phyloP scores from a whole-genome alignment of 2,113 vertebrate genomes.

The Atractosteus spatula region DNA sequence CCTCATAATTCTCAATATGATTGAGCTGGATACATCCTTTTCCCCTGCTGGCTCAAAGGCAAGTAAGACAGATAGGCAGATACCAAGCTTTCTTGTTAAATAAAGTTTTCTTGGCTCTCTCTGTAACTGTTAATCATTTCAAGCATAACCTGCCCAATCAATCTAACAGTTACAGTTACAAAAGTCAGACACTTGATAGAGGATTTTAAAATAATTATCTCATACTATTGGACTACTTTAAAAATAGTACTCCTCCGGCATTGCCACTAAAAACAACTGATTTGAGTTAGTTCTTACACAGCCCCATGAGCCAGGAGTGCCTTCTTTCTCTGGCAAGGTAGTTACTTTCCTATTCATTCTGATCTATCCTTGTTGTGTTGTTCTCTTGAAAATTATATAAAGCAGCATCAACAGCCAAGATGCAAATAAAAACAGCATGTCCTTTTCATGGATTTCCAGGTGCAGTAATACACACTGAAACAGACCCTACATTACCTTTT shows the following conservation, averaged over 20 bases:
- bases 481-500: neutral
- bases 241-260: constrained; percentile 6
- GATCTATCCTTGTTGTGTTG: constrained; percentile 9
- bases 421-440: constrained; percentile 28
- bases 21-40: neutral
- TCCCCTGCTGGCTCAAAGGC: neutral
- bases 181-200: no score
- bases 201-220: neutral
- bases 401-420: constrained; percentile 13
- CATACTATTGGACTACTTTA: constrained; percentile 8
- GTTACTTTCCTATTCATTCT: constrained; percentile 14
- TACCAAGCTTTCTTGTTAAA: constrained; percentile 4
- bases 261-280: neutral
- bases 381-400: constrained; percentile 15
- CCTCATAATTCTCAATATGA: neutral
- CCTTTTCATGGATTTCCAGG: constrained; percentile 11
- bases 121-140: neutral
- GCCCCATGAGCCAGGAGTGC: neutral
- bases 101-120: neutral
- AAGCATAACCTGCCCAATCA: neutral
- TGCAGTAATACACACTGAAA: constrained; percentile 3
- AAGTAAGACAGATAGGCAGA: neutral
- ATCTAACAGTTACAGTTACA: no score
- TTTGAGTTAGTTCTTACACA: constrained; percentile 27
- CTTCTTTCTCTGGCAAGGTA: constrained; percentile 8